Evolutionary conservation across 2,888 invertebrate species (phyloP).

Genomic region (Ceriagrion tenellum): DNA sequence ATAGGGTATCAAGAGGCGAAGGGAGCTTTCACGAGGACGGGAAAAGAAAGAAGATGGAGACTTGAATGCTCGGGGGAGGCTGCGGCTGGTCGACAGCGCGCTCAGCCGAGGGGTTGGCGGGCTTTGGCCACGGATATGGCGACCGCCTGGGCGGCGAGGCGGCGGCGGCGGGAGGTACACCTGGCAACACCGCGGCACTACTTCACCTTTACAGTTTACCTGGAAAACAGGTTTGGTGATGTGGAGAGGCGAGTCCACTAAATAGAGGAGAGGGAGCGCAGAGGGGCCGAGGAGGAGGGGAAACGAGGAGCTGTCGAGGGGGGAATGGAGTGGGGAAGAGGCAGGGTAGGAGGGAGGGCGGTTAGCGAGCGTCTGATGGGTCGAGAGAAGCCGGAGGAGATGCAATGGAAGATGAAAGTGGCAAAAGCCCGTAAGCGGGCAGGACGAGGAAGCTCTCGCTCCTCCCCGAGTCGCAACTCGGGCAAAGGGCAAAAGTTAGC

Average conservation of each 20-base stretch:
- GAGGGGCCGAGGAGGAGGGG: neutral
- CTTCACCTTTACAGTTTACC: conserved; percentile 68
- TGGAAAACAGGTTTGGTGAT: conserved; percentile 67
- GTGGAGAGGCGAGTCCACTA: conserved; percentile 61
- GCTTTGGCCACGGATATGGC: conserved; percentile 1
- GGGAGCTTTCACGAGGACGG: conserved; percentile 23
- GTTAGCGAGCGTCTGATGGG: neutral
- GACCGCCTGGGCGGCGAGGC: neutral
- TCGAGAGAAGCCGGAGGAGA: conserved; percentile 2
- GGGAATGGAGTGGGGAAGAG: neutral
- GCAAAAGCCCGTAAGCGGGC: conserved; percentile 27
- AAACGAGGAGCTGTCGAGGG: neutral
- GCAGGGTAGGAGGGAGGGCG: neutral
- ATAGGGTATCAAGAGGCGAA: neutral
- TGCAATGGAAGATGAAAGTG: conserved; percentile 49
- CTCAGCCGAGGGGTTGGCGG: neutral
- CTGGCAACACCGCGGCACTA: conserved; percentile 58
- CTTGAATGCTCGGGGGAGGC: conserved; percentile 10
- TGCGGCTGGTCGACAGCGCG: neutral
- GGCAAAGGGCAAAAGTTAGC: conserved; percentile 28
- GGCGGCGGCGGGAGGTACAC: neutral
- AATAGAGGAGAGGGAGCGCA: neutral
- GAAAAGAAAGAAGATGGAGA: neutral
- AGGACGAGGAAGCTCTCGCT: conserved; percentile 20
- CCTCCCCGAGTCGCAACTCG: neutral